A percentile compares a stretch with the other conserved stretches of the same genome.
phyloP scores from a whole-genome alignment of 1,140 invertebrate genomes.

The Cydia fagiglandana region DNA sequence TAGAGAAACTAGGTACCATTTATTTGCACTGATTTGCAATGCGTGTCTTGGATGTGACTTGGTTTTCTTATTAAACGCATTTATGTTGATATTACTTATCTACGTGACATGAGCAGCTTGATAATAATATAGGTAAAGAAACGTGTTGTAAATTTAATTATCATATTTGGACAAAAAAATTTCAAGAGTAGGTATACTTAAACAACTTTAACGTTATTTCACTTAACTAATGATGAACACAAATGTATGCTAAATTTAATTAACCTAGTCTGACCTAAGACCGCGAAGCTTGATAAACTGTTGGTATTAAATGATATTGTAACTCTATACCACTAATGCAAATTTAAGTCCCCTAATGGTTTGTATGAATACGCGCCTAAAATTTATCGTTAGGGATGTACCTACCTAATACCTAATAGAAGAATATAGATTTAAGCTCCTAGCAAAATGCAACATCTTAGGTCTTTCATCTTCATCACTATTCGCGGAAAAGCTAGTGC shows the following conservation, averaged over 20 bases:
- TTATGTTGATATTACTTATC: no score
- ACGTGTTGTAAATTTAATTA: not conserved
- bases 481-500: not conserved
- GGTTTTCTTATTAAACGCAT: not conserved
- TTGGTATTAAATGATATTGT: not conserved
- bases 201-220: not conserved
- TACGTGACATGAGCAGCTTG: no score
- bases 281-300: not conserved
- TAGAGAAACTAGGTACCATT: no score
- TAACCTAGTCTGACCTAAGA: conserved; percentile 9
- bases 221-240: not conserved
- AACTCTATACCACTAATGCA: not conserved
- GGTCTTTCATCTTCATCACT: not conserved
- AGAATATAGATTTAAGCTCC: not conserved
- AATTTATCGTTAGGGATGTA: not conserved
- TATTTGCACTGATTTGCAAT: not conserved
- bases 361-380: not conserved
- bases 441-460: not conserved
- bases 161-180: not conserved
- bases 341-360: not conserved
- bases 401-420: not conserved
- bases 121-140: not conserved
- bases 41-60: not conserved
- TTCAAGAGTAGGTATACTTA: not conserved
- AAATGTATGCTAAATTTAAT: not conserved